Conservation (phyloP, 2,797 vertebrate genomes). For the Hoplostethus atlanticus region DNA sequence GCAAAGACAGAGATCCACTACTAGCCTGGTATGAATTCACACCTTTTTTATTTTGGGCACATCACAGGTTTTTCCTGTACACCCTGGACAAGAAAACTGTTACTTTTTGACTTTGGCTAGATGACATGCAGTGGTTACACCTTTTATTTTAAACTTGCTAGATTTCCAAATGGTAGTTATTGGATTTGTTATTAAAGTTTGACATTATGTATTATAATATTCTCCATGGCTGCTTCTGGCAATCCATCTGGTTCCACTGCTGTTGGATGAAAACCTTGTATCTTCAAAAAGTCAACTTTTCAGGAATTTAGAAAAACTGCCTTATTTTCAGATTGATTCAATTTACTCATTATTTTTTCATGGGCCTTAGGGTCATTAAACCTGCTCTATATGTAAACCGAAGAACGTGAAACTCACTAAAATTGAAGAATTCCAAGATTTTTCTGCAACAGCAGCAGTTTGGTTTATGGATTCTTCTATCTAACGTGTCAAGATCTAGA, state of each 20-base stretch:
- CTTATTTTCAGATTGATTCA: too few relatives aligned
- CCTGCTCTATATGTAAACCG: background rate
- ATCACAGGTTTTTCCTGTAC: too few relatives aligned
- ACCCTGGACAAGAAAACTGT: background rate
- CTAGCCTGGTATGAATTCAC: too few relatives aligned
- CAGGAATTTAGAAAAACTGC: too few relatives aligned
- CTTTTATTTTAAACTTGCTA: background rate
- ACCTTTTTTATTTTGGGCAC: background rate
- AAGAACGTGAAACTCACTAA: background rate
- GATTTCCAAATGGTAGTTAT: background rate
- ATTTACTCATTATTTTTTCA: background rate
- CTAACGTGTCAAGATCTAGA: background rate
- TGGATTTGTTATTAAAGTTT: background rate
- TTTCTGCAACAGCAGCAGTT: background rate
- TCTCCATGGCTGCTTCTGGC: conserved; percentile 2
- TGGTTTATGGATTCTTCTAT: background rate
- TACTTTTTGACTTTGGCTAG: background rate
- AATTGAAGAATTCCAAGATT: background rate
- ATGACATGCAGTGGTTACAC: background rate
- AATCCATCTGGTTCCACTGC: background rate
- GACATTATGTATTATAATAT: background rate
- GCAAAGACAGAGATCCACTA: too few relatives aligned
- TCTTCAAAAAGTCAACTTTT: background rate
- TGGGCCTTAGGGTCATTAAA: background rate
- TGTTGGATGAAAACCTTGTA: too few relatives aligned